Base-by-base conservation (phyloP, 2,113 vertebrate species). In the Cyprinodon tularosa region DNA sequence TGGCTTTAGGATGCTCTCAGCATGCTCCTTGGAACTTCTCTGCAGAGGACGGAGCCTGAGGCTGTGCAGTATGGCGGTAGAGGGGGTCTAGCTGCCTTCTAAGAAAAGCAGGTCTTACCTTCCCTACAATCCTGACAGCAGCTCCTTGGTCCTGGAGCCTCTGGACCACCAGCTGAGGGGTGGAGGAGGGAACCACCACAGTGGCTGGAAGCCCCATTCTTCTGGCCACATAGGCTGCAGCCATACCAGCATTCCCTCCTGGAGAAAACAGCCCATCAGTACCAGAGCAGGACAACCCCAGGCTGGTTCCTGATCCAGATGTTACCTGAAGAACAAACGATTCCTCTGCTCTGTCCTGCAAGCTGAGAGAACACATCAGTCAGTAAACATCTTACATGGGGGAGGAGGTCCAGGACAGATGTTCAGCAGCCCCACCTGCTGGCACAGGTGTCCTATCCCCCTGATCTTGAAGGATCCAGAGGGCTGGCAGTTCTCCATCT, bases 381-480 rank as follows among this genome's bases (percentile, higher is more conserved):
- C 37, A 62, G 53, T 68, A 10, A 42, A 20, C 3, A 1, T 62
- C 0, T 44, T 50, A 72, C 0, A 39, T 0, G 4, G 3, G 8
- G n/a, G 38, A 47, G 61, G 1, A 8, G 0, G 22, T 1, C 4
- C 0, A 1, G 22, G 38, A 15, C 20, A 2, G 0, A 0, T 0
- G 9, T 9, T n/a, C 60, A 64, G 40, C 4, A 47, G 14, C 39
- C 42, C 12, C 84, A 99, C 98, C 94, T 96, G 94, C 90, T 96
- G 96, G 84, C 97, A 98, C 68, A 95, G 91, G 70, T 95, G 93
- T 59, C 97, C 96, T 0, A 99, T 96, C 60, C 98, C 98, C 0
- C 97, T 95, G 89, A 99, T 97, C 91, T 99, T 99, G 92, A 98
- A 99, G 81, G 97, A 99, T 10, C 97, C 96, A 0, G 94, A 85